Percentiles rank a stretch among this genome's conserved stretches.
phyloP scores from a whole-genome alignment of 2,797 vertebrate species.

The Anabas testudineus region DNA sequence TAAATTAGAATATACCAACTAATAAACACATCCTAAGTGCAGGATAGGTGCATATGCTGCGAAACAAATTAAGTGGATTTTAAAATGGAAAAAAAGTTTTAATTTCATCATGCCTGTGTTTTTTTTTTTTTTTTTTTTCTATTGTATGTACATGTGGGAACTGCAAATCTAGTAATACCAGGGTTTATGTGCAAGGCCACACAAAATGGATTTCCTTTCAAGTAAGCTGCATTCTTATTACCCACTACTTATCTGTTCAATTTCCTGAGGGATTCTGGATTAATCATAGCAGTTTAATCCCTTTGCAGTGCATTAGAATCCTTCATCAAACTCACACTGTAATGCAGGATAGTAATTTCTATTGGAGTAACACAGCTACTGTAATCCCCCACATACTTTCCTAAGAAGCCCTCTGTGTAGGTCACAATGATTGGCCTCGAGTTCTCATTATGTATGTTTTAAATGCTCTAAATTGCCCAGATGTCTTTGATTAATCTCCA shows the following conservation, averaged over 20 bases:
- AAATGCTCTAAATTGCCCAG: conserved; percentile 73
- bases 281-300: conserved; percentile 84
- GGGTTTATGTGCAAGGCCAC: conserved; percentile 77
- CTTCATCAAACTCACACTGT: conserved; percentile 77
- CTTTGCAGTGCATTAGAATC: conserved; percentile 79
- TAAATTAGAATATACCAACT: conserved; percentile 67
- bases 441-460: conserved; percentile 71
- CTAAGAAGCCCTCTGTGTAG: conserved; percentile 70
- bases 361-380: conserved; percentile 68
- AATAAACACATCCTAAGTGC: conserved; percentile 62
- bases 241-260: conserved; percentile 83
- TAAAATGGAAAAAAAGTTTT: conserved; percentile 61
- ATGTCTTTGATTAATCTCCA: conserved; percentile 78
- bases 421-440: conserved; percentile 77
- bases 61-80: conserved; percentile 62
- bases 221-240: conserved; percentile 83
- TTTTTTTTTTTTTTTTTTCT: conserved; percentile 32
- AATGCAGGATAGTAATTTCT: conserved; percentile 75
- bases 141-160: conserved; percentile 58
- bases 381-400: conserved; percentile 77
- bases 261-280: conserved; percentile 83
- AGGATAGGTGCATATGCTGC: conserved; percentile 51
- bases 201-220: conserved; percentile 83
- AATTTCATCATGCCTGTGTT: conserved; percentile 60
- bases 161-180: conserved; percentile 75